These are phyloP conservation scores for Stegastes partitus DNA, from an alignment of 2,113 vertebrate species.

Conservation along the genomic window DNA sequence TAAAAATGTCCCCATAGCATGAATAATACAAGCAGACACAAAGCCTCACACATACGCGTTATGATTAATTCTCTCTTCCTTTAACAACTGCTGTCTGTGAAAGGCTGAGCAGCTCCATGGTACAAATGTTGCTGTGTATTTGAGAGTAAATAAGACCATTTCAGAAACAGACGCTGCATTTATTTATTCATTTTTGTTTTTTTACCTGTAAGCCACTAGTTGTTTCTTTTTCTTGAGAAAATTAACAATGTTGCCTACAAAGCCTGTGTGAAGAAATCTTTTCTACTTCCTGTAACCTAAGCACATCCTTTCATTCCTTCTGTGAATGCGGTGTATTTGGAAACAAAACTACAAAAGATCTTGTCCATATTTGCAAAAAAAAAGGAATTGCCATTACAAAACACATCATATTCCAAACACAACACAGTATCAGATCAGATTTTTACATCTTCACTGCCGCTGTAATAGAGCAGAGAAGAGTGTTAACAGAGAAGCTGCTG, in stretches of 20 bases:
- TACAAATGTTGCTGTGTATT: slow-evolving; percentile 4
- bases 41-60: background rate
- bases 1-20: slow-evolving; percentile 2
- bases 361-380: background rate
- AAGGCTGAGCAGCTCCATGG: background rate
- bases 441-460: slow-evolving; percentile 4
- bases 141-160: background rate
- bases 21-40: background rate
- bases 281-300: background rate
- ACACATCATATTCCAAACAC: slow-evolving; percentile 2
- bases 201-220: background rate
- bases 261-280: background rate
- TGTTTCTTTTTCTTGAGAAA: background rate
- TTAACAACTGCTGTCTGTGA: background rate
- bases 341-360: background rate
- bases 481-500: background rate
- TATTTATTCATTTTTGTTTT: background rate
- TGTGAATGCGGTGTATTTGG: background rate
- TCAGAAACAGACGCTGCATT: background rate
- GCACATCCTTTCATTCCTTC: background rate
- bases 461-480: slow-evolving; percentile 15
- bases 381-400: slow-evolving; percentile 9
- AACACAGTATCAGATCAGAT: background rate
- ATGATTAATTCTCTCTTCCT: background rate
- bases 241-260: background rate